These are phyloP conservation scores for Aphidius colemani DNA, from an alignment of 2,888 invertebrate genomes.

Conservation along the genomic window DNA sequence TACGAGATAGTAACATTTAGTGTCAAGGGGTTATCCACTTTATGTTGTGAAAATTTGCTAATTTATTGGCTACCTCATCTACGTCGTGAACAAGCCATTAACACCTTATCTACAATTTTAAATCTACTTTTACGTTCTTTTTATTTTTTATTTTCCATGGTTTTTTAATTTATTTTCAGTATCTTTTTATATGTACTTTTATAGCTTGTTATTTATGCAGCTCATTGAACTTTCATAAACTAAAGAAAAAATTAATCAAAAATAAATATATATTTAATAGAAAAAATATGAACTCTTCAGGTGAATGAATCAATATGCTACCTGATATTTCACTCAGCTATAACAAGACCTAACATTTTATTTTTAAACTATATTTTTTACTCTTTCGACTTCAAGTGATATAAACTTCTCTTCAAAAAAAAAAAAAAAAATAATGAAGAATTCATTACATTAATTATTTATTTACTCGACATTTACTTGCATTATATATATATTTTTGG, in stretches of 20 bases:
- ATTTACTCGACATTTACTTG: too few species aligned
- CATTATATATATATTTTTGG: too few species aligned
- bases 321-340: constrained; percentile 37
- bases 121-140: background rate
- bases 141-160: background rate
- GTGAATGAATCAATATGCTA: constrained; percentile 48
- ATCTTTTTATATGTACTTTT: too few species aligned
- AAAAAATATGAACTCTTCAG: too few species aligned
- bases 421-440: background rate
- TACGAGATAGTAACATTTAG: constrained; percentile 30
- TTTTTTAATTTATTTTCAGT: background rate
- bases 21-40: constrained; percentile 22
- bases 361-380: constrained; percentile 29
- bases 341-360: constrained; percentile 44
- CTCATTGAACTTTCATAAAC: too few species aligned
- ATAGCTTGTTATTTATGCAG: background rate
- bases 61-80: too few species aligned
- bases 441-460: too few species aligned
- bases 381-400: background rate
- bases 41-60: too few species aligned
- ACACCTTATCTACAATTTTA: too few species aligned
- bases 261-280: too few species aligned
- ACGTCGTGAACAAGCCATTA: too few species aligned
- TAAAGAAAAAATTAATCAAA: too few species aligned
- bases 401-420: background rate